Base-by-base conservation (phyloP, 2,888 invertebrate species). In the Psococerastis gibbosa region DNA sequence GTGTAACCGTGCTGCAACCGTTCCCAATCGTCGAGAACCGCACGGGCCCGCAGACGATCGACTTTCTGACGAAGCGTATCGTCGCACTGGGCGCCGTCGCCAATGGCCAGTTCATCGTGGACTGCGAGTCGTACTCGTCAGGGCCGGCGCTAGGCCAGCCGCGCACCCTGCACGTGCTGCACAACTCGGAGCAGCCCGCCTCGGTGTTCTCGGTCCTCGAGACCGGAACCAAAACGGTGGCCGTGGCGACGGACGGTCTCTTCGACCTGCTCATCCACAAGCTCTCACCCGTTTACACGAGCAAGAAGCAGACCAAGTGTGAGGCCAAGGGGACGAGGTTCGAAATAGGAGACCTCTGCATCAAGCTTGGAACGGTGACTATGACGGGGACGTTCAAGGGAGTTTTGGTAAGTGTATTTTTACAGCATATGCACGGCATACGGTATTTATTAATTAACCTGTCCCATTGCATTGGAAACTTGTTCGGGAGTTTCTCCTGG, bases 301-400 rank as follows among this genome's bases (percentile, higher is more conserved):
- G 84, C 2, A 91, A 91, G 60, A 91, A 89, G 56, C 82, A 82
- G 55, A 38, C 38, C 20, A 38, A 38, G 22, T 38, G 17, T 43
- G 91, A 92, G 60, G 80, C 85, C 2, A 88, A 89, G 60, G 92
- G 92, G 1, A 80, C 81, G 0, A 66, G 83, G 50, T 87, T 77
- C 61, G 87, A 83, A 67, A 79, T 75, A 50, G 87, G 85, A 0
- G 95, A 95, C 57, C 95, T 95, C 60, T 75, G 87, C 50, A 80
- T 95, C 3, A 94, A 94, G 62, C 67, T 95, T 0, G 94, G 94
- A 2, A 84, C 82, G 13, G 91, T 94, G 1, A 82, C 87, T 1
- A 82, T 92, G 70, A 85, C 83, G 59, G 84, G 87, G 55, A 85
- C 78, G 55, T 92, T 92, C 58, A 92, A 91, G 64, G 94, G 94